Base-by-base conservation (phyloP, 1,140 invertebrate genomes). In the Bombus affinis region DNA sequence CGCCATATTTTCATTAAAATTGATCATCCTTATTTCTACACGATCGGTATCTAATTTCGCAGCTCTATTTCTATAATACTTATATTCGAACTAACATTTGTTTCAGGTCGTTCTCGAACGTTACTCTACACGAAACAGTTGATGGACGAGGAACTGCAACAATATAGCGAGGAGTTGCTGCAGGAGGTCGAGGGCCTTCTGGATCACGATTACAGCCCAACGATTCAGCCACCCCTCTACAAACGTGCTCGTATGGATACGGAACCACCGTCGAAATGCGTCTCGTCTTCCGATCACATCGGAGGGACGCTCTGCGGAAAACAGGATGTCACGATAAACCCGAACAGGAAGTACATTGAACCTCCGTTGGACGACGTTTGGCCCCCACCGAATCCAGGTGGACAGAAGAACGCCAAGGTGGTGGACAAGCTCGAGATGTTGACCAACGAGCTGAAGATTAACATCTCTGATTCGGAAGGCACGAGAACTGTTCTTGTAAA, bases 121-220 rank as follows among this genome's bases (percentile, higher is more conserved):
- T 87, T 95, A 13, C 87, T 95, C 0, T 95, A 94, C 77, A 94
- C 94, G 12, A 95, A 94, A 39, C 93, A 94, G 78, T 72, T 93
- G n/a, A 91, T 94, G 85, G 92, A 94, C 47, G 92, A 94, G 70
- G 94, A 95, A 47, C 89, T 95, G 47, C 93, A 95, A 42, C 94
- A 95, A 77, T 94, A 93, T n/a, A 89, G 93, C 57, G 94, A 95
- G 68, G 93, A 94, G 28, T 39, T 95, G 59, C 82, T 95, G 75
- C 92, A 94, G 65, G 92, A 94, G 81, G 89, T 93, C 15, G 91
- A 94, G 75, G 94, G 93, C 22, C 81, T 94, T 28, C 74, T 95
- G 74, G 95, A 96, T 88, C 95, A 96, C 86, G 95, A 96, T 86
- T 96, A 95, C 88, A 94, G 94, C 79, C 94, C 94, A 4, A 86